phyloP scores from a whole-genome alignment of 2,113 vertebrate species.

The Platycercus adscitus region DNA sequence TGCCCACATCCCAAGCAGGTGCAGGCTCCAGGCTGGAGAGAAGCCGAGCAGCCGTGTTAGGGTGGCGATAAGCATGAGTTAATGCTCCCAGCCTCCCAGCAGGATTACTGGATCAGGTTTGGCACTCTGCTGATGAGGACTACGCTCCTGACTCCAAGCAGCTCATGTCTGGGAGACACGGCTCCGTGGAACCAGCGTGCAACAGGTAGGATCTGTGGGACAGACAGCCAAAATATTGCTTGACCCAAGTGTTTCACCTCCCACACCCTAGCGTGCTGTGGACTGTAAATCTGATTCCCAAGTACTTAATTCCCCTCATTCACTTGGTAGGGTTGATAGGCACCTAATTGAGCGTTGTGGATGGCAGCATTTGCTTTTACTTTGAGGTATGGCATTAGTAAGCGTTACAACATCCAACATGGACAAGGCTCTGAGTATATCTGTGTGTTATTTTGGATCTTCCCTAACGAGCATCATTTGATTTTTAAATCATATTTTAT shows the following conservation, averaged over 20 bases:
- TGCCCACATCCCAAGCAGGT: background rate
- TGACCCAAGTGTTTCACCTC: background rate
- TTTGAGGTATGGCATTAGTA: background rate
- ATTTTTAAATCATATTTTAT: background rate
- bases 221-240: too few relatives aligned
- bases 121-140: background rate
- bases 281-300: background rate
- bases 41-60: background rate
- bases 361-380: background rate
- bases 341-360: background rate
- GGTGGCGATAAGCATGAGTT: background rate
- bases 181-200: background rate
- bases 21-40: background rate
- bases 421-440: background rate
- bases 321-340: background rate
- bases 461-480: background rate
- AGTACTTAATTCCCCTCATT: background rate
- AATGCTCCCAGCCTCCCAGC: background rate
- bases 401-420: background rate
- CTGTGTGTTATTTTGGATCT: background rate
- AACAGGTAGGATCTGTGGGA: background rate
- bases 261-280: fast-evolving
- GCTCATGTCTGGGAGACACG: fast-evolving
- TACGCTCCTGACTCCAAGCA: background rate
- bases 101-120: background rate